Conservation (phyloP, 2,797 vertebrate genomes). For the Lepilemur septentrionalis region DNA sequence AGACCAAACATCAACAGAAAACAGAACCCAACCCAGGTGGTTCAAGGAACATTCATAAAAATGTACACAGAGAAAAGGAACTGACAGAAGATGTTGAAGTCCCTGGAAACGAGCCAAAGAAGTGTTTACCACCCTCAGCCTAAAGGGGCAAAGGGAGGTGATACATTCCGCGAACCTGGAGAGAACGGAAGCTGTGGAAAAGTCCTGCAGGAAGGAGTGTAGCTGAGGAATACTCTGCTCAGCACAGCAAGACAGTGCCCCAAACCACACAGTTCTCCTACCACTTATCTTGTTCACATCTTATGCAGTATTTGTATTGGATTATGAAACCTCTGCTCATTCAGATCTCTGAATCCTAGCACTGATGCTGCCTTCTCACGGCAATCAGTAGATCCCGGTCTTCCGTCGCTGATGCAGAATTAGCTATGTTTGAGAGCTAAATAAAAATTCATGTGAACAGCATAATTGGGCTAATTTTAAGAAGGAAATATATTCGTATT, state of each 20-base stretch:
- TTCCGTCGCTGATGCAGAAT: not conserved
- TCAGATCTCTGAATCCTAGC: slow-evolving; percentile 36
- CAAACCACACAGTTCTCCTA: not conserved
- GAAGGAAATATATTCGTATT: not conserved
- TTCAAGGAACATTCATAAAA: not conserved
- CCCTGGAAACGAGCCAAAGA: not conserved
- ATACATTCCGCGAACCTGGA: not conserved
- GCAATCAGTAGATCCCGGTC: not conserved
- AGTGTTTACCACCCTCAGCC: not conserved
- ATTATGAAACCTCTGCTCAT: not conserved
- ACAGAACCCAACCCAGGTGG: not conserved
- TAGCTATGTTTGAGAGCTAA: not conserved
- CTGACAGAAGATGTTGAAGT: not conserved
- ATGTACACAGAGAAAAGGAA: not conserved
- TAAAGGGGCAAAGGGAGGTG: not conserved
- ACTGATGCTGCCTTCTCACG: not conserved
- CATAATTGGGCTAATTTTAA: not conserved
- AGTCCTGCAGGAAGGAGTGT: not conserved
- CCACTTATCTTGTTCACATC: not conserved
- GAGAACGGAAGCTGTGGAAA: not conserved
- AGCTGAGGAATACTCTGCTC: not conserved
- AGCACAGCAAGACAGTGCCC: not conserved
- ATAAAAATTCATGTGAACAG: not conserved
- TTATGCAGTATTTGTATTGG: slow-evolving; percentile 28
- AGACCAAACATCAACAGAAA: not conserved